phyloP scores from a whole-genome alignment of 2,888 invertebrate species.

The Lepetodrilus schrolli region DNA sequence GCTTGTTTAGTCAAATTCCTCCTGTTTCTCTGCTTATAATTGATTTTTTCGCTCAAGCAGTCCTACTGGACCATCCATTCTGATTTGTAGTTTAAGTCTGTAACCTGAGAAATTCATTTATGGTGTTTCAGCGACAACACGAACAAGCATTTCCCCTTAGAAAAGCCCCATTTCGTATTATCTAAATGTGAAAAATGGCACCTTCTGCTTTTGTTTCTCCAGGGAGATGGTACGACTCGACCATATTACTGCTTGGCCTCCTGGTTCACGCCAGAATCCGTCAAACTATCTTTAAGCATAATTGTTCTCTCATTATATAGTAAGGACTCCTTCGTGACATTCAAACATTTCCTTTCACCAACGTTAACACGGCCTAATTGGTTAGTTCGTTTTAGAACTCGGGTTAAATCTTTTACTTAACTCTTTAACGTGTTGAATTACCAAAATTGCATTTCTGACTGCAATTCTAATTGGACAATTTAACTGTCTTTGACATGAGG shows the following conservation, averaged over 20 bases:
- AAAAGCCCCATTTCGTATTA: constrained; percentile 10
- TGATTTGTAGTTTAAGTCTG: background rate
- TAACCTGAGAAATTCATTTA: constrained; percentile 6
- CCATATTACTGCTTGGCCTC: too few relatives aligned
- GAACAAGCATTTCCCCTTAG: constrained; percentile 16
- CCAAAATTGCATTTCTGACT: too few relatives aligned
- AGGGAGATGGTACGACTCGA: background rate
- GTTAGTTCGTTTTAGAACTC: background rate
- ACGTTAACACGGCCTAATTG: background rate
- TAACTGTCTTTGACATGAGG: too few relatives aligned
- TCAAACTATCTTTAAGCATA: background rate
- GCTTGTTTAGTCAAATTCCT: constrained; percentile 12
- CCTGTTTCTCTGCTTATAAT: background rate
- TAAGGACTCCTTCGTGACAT: background rate
- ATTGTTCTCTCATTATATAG: background rate
- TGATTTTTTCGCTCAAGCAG: constrained; percentile 5
- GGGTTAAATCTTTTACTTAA: constrained; percentile 10
- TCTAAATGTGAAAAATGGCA: constrained; percentile 24
- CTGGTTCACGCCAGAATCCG: background rate
- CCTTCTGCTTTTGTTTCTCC: background rate
- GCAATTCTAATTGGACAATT: too few relatives aligned
- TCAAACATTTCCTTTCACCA: background rate
- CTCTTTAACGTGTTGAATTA: background rate
- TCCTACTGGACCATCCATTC: background rate
- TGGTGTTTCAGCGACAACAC: background rate